Evolutionary conservation across 2,113 vertebrate genomes (phyloP).

Genomic region (Mustelus asterias): DNA sequence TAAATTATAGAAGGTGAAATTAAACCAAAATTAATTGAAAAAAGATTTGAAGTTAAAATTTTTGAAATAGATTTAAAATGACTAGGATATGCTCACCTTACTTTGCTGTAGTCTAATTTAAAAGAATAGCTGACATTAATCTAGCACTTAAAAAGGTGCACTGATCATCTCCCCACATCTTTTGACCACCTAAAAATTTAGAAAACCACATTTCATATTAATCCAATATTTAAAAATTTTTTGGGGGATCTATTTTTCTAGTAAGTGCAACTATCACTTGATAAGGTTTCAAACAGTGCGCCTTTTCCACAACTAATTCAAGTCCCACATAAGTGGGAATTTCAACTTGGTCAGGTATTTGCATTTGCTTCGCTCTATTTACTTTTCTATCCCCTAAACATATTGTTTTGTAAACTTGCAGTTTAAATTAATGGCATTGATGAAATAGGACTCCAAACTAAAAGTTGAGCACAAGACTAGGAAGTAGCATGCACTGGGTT

Average conservation of each 20-base stretch:
- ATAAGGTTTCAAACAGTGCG: not conserved
- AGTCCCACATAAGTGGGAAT: not conserved
- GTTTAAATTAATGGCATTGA: not conserved
- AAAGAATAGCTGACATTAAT: not conserved
- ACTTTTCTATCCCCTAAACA: not conserved
- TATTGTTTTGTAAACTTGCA: not conserved
- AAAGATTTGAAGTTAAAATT: not conserved
- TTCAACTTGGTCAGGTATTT: too few species aligned
- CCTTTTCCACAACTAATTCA: not conserved
- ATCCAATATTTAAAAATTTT: not conserved
- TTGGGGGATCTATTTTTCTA: not conserved
- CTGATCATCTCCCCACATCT: not conserved
- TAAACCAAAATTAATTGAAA: not conserved
- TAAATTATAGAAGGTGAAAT: not conserved
- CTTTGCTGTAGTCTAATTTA: not conserved
- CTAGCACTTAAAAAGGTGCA: not conserved
- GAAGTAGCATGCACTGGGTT: not conserved
- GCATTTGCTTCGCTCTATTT: not conserved
- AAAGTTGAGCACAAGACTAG: not conserved
- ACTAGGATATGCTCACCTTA: not conserved
- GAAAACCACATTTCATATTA: not conserved
- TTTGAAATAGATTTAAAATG: not conserved
- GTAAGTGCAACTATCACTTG: not conserved
- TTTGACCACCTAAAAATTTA: not conserved
- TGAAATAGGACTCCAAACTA: not conserved